Evolutionary conservation across 2,888 invertebrate genomes (phyloP).

Genomic region (Ochlodes sylvanus): DNA sequence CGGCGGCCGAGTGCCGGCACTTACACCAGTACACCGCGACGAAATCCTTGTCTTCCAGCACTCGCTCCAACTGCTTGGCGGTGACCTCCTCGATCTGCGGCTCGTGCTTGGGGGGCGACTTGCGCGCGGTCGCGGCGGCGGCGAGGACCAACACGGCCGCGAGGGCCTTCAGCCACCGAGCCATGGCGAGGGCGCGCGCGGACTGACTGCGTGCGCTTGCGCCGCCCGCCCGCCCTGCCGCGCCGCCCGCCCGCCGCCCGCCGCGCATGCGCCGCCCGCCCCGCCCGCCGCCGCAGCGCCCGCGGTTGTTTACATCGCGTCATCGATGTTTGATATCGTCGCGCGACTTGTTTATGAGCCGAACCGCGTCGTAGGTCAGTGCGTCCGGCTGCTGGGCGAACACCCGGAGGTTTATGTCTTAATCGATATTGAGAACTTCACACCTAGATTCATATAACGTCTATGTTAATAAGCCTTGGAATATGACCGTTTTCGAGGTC

Average conservation of each 20-base stretch:
- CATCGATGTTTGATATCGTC: slow-evolving; percentile 22
- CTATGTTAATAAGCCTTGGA: too few species aligned
- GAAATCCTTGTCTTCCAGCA: slow-evolving; percentile 96
- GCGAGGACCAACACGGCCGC: slow-evolving; percentile 83
- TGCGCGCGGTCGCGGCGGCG: slow-evolving; percentile 79
- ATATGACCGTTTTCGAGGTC: too few species aligned
- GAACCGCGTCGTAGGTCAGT: slow-evolving; percentile 22
- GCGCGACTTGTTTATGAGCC: slow-evolving; percentile 20
- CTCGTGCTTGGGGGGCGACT: slow-evolving; percentile 80
- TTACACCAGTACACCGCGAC: slow-evolving; percentile 99
- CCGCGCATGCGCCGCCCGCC: slow-evolving; percentile 53
- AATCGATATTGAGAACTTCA: too few species aligned
- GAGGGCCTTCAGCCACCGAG: slow-evolving; percentile 81
- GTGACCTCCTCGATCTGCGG: slow-evolving; percentile 97
- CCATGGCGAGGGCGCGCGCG: slow-evolving; percentile 83
- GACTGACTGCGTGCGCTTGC: slow-evolving; percentile 68
- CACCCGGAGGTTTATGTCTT: neutral
- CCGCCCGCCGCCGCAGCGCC: slow-evolving; percentile 48
- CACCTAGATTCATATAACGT: too few species aligned
- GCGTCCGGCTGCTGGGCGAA: neutral
- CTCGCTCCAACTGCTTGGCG: slow-evolving; percentile 95
- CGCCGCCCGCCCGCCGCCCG: slow-evolving; percentile 47
- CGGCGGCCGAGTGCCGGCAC: slow-evolving; percentile 78
- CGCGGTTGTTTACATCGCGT: slow-evolving; percentile 47
- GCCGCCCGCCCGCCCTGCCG: slow-evolving; percentile 56